Base-by-base conservation (phyloP, 2,888 invertebrate species). In the Meta bourneti region DNA sequence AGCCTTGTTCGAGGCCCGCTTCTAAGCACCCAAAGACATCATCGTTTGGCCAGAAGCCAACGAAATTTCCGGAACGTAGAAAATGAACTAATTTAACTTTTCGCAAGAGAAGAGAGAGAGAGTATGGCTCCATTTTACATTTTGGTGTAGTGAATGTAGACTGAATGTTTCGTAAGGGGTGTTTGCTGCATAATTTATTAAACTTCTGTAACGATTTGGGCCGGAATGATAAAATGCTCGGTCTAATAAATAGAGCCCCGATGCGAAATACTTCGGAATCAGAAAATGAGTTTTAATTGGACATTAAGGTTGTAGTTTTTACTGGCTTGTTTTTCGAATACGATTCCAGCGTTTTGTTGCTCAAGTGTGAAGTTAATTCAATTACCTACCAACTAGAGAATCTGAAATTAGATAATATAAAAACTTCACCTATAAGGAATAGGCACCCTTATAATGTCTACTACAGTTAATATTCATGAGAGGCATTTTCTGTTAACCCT, bases 71-170 rank as follows among this genome's bases (percentile, higher is more conserved):
- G 70, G 19, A 70, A 54, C 34, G 54, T 48, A 16, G 54, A 79
- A 71, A 85, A 77, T 85, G 85, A 85, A 78, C 78, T 85, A 87
- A 87, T 87, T 79, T 79, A 80, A 72, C 72, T 80, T 80, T 87
- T 20, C 87, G 78, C 54, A 49, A 20, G 52, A 54, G 34, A 34
- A 34, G 34, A 34, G 34, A 34, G 34, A 34, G 52, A 49, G 71
- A 48, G 54, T 80, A 87, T 87, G 80, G 72, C 79, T 80, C 54
- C 34, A 72, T 79, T 87, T 87, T 86, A 86, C 86, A 86, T 86
- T 72, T 79, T 79, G n/a, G 72, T 80, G 54, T 49, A 7, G 16
- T 54, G 72, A 79, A 86, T 86, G 49, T 70, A 78, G 78, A 69
- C 19, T 7, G 48, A 78, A 80, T 70, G 71, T 52, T 69, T 70